phyloP scores from a whole-genome alignment of 2,888 invertebrate genomes.

The Eilema sororculum region DNA sequence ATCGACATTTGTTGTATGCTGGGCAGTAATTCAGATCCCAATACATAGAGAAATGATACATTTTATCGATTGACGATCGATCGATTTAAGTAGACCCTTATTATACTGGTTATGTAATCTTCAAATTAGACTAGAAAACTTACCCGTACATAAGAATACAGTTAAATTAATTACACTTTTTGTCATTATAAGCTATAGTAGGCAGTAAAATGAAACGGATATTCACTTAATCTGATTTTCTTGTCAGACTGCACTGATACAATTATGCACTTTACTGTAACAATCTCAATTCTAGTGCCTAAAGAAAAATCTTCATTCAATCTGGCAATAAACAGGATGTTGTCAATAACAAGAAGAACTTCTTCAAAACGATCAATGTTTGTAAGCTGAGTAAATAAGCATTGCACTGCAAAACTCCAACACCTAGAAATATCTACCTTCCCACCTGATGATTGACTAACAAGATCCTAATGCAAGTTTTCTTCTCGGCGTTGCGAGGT shows the following conservation, averaged over 20 bases:
- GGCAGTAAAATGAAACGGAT: not conserved
- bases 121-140: not conserved
- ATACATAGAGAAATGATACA: no score
- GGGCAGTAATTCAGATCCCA: no score
- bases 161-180: not conserved
- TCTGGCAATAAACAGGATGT: slow-evolving; percentile 9
- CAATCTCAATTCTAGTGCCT: not conserved
- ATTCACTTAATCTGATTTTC: not conserved
- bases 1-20: no score
- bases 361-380: not conserved
- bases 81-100: no score
- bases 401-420: not conserved
- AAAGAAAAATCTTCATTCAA: not conserved
- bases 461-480: no score
- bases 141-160: not conserved
- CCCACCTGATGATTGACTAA: no score
- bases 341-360: slow-evolving; percentile 3
- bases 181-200: not conserved
- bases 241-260: not conserved
- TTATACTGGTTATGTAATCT: no score
- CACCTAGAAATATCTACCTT: not conserved
- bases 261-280: not conserved
- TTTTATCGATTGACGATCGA: no score
- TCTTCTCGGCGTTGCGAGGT: no score
- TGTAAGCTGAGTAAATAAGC: not conserved